phyloP scores from a whole-genome alignment of 2,888 invertebrate species.

The Synanthedon andrenaeformis region DNA sequence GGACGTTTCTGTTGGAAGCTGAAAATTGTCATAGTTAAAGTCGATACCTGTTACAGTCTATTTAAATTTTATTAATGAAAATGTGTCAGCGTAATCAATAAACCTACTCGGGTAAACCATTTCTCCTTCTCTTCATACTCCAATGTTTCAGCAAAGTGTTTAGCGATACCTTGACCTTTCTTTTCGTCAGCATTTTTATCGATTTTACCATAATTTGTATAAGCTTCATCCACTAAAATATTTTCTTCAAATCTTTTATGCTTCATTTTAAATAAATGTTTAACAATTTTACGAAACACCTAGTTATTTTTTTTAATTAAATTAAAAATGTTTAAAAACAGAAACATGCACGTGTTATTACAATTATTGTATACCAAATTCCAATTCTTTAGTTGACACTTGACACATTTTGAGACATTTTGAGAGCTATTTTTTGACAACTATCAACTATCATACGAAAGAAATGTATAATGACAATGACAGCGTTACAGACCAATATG shows the following conservation, averaged over 20 bases:
- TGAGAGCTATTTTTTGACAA: not conserved
- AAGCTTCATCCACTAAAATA: constrained; percentile 59
- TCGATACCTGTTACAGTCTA: not conserved
- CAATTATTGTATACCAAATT: not conserved
- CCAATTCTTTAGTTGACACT: constrained; percentile 3
- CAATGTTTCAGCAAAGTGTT: constrained; percentile 58
- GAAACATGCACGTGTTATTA: constrained; percentile 27
- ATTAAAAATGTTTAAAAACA: constrained; percentile 1
- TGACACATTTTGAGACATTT: not conserved
- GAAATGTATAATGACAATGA: too few relatives aligned
- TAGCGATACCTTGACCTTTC: constrained; percentile 55
- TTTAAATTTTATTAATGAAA: not conserved
- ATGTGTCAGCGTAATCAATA: too few relatives aligned
- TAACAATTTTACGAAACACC: not conserved
- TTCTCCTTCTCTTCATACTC: constrained; percentile 69
- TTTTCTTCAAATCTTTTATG: constrained; percentile 66
- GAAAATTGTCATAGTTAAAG: not conserved
- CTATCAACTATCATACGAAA: too few relatives aligned
- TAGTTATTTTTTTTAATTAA: not conserved
- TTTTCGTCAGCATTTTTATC: constrained; percentile 60
- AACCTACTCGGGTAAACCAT: constrained; percentile 50
- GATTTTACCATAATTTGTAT: constrained; percentile 49
- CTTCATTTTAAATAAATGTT: constrained; percentile 38
- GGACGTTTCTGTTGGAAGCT: constrained; percentile 65
- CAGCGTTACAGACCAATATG: too few relatives aligned